Base-by-base conservation (phyloP, 2,888 invertebrate species). In the Teinopalpus imperialis region DNA sequence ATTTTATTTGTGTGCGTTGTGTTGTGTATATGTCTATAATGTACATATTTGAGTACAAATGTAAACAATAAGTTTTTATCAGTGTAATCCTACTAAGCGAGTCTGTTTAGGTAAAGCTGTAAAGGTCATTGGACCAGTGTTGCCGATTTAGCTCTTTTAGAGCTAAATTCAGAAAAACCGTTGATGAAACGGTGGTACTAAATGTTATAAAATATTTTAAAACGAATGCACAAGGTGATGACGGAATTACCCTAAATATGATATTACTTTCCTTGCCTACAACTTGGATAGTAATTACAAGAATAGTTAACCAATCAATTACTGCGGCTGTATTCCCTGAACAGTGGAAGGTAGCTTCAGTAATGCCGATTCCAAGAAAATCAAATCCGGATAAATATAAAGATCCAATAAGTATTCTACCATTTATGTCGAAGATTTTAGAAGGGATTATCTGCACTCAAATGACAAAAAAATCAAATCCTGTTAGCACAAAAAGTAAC, bases 1-100 rank as follows among this genome's bases (percentile, higher is more conserved):
- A 63, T 66, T 63, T 64, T 66, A 72, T 69, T 63, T 67, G 69
- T 74, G 72, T 74, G 75, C 69, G 67, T 69, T 59, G 57, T 63
- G n/a, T n/a, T n/a, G n/a, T n/a, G n/a, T n/a, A n/a, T n/a, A n/a
- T n/a, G n/a, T n/a, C n/a, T n/a, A n/a, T n/a, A n/a, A n/a, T n/a
- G n/a, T n/a, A n/a, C n/a, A n/a, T n/a, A n/a, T n/a, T n/a, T n/a
- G n/a, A n/a, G n/a, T n/a, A n/a, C n/a, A n/a, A n/a, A n/a, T n/a
- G n/a, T n/a, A n/a, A n/a, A n/a, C n/a, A n/a, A n/a, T n/a, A n/a
- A n/a, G n/a, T n/a, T n/a, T n/a, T n/a, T n/a, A n/a, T n/a, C n/a
- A n/a, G n/a, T n/a, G n/a, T n/a, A n/a, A n/a, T n/a, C n/a, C n/a
- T n/a, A n/a, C n/a, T n/a, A n/a, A n/a, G n/a, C n/a, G n/a, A n/a